Evolutionary conservation across 2,888 invertebrate species (phyloP).

Genomic region (Agrenia bidenticulata): DNA sequence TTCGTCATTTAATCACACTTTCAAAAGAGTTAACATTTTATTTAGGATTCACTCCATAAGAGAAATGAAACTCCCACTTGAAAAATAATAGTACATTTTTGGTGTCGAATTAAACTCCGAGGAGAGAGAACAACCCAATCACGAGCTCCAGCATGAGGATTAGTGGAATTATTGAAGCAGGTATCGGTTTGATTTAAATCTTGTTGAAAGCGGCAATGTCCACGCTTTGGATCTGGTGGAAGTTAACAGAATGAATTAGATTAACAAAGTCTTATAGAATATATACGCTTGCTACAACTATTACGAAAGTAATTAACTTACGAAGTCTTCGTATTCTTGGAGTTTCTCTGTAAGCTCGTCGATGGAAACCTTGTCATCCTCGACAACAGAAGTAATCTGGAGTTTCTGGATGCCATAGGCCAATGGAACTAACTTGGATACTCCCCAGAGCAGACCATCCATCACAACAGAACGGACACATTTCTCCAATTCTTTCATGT

Average conservation of each 20-base stretch:
- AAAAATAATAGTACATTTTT: no score
- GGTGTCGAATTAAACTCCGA: no score
- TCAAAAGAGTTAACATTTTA: no score
- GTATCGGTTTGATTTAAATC: constrained; percentile 61
- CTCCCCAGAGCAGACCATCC: constrained; percentile 93
- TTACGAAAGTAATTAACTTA: constrained; percentile 54
- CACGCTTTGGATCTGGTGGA: constrained; percentile 79
- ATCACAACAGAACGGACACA: constrained; percentile 72
- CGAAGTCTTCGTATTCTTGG: constrained; percentile 77
- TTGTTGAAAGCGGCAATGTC: constrained; percentile 96
- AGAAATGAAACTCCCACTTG: no score
- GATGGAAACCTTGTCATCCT: constrained; percentile 92
- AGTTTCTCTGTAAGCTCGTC: constrained; percentile 86
- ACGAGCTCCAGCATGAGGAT: no score
- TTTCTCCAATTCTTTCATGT: constrained; percentile 81
- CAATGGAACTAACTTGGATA: constrained; percentile 76
- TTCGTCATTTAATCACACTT: no score
- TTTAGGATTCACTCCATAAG: no score
- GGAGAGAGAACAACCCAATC: no score
- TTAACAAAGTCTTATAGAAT: no score
- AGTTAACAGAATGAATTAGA: no score
- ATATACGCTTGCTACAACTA: no score
- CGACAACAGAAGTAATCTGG: constrained; percentile 87
- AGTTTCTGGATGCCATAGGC: constrained; percentile 91
- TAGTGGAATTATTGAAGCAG: no score